Base-by-base conservation (phyloP, 2,888 invertebrate species). In the Osmoderma eremita region DNA sequence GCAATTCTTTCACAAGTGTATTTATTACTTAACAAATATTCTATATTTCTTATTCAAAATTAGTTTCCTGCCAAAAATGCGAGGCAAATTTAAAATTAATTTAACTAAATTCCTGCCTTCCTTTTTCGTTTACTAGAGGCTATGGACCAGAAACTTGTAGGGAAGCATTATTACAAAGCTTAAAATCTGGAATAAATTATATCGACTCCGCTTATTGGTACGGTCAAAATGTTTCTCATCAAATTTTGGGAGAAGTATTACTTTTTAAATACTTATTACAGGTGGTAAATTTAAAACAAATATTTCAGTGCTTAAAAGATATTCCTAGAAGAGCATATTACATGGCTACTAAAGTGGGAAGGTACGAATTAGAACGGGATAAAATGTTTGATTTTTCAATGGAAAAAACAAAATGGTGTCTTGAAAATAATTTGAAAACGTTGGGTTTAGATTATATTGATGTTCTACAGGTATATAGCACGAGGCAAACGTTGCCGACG, bases 131-230 rank as follows among this genome's bases (percentile, higher is more conserved):
- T 3, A 13, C 15, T 13, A 93, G 92, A 58, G 78, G 83, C 0
- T 87, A 84, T 70, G 85, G 91, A 51, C 88, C 92, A 73, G 83
- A 86, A 22, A 89, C 90, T 72, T 90, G 90, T 41, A 86, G 91
- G 61, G 82, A 86, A 64, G 87, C 94, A 0, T 85, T 97, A 39
- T 86, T 86, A 61, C 84, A 88, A 73, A 91, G 92, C 0, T 79
- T 97, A 1, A 90, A 88, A 77, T 84, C 84, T 41, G 97, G 97
- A 4, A 86, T 98, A 15, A 98, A 98, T 83, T 95, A 93, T 76
- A 88, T 98, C 67, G 97, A 98, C 79, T 96, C 95, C 0, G 93
- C 92, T 0, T 95, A 95, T 0, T 97, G 90, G 90, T 97, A 97
- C 78, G 97, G 97, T 0, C 91, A 94, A 78, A 94, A 96, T 0